A percentile compares a stretch with the other conserved stretches of the same genome.
These are phyloP conservation scores for Tonatia bakeri DNA, from an alignment of 2,113 vertebrate genomes.

Conservation along the genomic window DNA sequence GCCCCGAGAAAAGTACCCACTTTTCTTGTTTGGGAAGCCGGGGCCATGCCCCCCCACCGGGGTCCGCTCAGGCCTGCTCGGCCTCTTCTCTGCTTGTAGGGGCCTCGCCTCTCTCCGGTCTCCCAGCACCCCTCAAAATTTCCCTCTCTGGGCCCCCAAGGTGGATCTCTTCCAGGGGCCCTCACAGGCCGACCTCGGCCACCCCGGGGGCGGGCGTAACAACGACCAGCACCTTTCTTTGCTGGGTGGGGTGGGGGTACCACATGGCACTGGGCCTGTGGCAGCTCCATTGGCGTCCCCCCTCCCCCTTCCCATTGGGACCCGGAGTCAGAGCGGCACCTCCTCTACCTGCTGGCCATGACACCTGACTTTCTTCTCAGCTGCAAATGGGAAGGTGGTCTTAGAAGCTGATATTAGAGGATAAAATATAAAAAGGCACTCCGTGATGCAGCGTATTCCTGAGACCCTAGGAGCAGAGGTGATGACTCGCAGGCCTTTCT, in stretches of 20 bases:
- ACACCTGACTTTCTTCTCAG: background rate
- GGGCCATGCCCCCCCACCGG: background rate
- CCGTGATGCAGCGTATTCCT: fast-evolving
- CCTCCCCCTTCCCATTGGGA: background rate
- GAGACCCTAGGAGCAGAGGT: fast-evolving
- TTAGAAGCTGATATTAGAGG: background rate
- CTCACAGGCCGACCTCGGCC: background rate
- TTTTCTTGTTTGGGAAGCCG: background rate
- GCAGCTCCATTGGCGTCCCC: fast-evolving
- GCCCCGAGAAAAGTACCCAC: background rate
- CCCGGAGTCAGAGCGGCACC: fast-evolving
- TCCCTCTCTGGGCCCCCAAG: background rate
- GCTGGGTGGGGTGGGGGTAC: background rate
- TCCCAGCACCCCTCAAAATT: background rate
- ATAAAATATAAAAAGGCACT: fast-evolving
- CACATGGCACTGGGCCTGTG: fast-evolving
- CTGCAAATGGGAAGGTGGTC: background rate
- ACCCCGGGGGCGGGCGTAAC: fast-evolving
- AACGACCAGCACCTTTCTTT: background rate
- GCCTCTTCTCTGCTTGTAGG: background rate
- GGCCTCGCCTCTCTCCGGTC: fast-evolving
- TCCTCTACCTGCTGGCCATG: background rate
- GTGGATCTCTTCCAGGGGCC: background rate
- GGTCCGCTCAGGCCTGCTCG: background rate
- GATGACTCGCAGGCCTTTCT: fast-evolving